Conservation (phyloP, 1,140 invertebrate species). For the Zaprionus africanus region DNA sequence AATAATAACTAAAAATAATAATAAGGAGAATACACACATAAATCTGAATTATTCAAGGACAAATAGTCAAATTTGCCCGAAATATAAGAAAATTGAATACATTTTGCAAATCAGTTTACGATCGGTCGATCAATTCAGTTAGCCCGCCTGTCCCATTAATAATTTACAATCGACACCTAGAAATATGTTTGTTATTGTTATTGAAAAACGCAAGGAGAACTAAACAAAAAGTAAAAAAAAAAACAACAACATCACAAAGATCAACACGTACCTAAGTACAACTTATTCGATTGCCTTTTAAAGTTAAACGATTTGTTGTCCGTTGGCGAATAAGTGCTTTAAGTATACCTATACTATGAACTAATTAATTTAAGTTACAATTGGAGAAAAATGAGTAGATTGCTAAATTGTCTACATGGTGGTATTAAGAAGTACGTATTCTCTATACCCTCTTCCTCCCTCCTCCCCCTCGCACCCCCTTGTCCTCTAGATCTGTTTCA, state of each 20-base stretch:
- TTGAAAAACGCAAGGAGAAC: slow-evolving; percentile 4
- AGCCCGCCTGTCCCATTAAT: not conserved
- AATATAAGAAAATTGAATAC: not conserved
- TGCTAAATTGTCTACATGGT: slow-evolving; percentile 13
- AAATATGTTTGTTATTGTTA: slow-evolving; percentile 49
- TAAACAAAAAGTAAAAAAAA: slow-evolving; percentile 9
- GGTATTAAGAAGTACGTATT: not conserved
- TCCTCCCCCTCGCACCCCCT: not conserved
- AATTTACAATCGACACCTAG: slow-evolving; percentile 2
- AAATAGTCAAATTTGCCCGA: slow-evolving; percentile 8
- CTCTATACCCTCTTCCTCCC: not conserved
- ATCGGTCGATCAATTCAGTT: not conserved
- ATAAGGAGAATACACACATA: slow-evolving; percentile 34
- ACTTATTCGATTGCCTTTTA: slow-evolving; percentile 48
- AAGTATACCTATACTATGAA: slow-evolving; percentile 13
- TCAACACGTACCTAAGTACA: slow-evolving; percentile 34
- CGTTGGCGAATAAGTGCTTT: slow-evolving; percentile 36
- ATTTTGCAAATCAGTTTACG: not conserved
- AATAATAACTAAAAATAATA: slow-evolving; percentile 28
- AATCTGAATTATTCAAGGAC: not conserved
- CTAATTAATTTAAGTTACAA: slow-evolving; percentile 20
- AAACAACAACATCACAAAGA: slow-evolving; percentile 10
- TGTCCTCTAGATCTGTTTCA: slow-evolving; percentile 3
- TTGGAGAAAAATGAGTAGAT: not conserved
- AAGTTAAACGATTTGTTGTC: slow-evolving; percentile 39